phyloP scores from a whole-genome alignment of 2,888 invertebrate species.

The Julus scandinavius region DNA sequence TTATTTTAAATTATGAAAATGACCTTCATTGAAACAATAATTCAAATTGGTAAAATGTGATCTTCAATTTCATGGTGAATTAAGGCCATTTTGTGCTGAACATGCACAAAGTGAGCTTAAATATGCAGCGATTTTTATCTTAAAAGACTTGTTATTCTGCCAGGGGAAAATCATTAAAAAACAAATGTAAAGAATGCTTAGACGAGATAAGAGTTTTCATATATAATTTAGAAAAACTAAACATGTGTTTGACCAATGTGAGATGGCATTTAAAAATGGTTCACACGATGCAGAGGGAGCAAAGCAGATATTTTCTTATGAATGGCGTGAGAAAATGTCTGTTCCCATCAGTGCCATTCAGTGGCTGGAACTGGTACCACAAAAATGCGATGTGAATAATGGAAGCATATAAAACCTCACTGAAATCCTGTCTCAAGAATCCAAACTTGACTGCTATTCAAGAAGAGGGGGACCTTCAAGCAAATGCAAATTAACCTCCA shows the following conservation, averaged over 20 bases:
- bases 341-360: background rate
- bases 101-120: background rate
- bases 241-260: background rate
- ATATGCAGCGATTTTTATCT: background rate
- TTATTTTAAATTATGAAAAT: background rate
- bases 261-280: conserved; percentile 4
- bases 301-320: background rate
- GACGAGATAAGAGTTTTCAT: background rate
- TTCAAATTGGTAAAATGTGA: too few species aligned
- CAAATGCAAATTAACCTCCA: background rate
- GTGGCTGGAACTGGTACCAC: conserved; percentile 33
- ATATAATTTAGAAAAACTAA: background rate
- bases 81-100: background rate
- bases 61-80: background rate
- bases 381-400: background rate
- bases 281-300: background rate
- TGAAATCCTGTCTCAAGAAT: background rate
- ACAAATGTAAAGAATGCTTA: too few species aligned
- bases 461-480: background rate
- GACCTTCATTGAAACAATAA: background rate
- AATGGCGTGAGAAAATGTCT: background rate
- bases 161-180: too few species aligned
- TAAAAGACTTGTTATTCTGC: background rate
- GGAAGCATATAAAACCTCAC: background rate
- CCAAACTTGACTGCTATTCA: background rate